Base-by-base conservation (phyloP, 2,888 invertebrate species). In the Orthosia cruda region DNA sequence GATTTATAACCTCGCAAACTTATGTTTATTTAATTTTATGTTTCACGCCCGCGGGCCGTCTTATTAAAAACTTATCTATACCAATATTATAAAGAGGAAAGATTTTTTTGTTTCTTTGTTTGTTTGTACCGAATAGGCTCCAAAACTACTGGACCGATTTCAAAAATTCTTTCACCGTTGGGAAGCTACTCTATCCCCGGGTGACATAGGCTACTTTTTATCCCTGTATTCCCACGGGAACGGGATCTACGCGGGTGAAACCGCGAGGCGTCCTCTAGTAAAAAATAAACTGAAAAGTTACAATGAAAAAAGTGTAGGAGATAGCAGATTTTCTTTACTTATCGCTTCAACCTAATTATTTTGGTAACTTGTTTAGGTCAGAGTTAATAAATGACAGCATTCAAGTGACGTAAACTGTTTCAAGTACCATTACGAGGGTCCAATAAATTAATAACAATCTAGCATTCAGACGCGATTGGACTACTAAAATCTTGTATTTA, bases 381-480 rank as follows among this genome's bases (percentile, higher is more conserved):
- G 20, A 50, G 1, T 20, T 68, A 18, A 70, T 72, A 55, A 69
- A 77, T 77, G 54, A 32, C 58, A 62, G 26, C 15, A 26, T 73
- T 80, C 11, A 64, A 63, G 18, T 57, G 32, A 26, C 54, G 26
- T 50, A 5, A 59, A 64, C 20, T 47, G 47, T 68, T 57, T 58
- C 84, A 77, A 77, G 63, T 70, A 85, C 86, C 86, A 81, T 88
- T 83, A 86, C 87, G 88, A 88, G 72, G 65, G 59, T 61, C 77
- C 71, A 76, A 75, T 83, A 82, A 91, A 91, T 91, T 86, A 87
- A 85, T 86, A 87, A 88, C 85, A 75, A 73, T 63, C 74, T 68
- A 75, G 66, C 84, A 49, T 84, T 83, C 72, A 62, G 67, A 65
- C 80, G 71, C 73, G 73, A 85, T 83, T 78, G 59, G 79, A 84